Evolutionary conservation across 1,140 invertebrate species (phyloP).

Genomic region (Drosophila micromelanica): DNA sequence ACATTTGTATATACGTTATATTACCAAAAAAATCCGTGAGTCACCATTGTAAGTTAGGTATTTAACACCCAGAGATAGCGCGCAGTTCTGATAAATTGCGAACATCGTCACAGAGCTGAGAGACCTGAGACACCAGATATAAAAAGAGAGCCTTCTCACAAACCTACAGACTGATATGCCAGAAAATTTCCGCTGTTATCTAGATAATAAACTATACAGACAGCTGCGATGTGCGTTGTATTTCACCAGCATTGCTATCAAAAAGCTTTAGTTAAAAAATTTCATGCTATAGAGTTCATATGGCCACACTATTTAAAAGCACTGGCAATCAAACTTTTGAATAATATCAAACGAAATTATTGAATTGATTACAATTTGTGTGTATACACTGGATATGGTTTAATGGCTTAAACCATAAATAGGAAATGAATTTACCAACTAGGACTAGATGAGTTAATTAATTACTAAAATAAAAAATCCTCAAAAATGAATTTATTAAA

Average conservation of each 20-base stretch:
- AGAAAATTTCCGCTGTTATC: constrained; percentile 20
- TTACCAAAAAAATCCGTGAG: constrained; percentile 1
- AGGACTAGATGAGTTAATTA: no score
- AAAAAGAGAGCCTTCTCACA: neutral
- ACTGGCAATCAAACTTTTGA: neutral
- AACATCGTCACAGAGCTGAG: neutral
- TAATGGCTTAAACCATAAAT: neutral
- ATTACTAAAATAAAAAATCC: no score
- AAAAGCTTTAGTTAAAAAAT: neutral
- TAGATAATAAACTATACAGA: neutral
- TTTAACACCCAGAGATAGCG: neutral
- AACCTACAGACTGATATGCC: constrained; percentile 3
- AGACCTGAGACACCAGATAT: neutral
- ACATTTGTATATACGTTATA: neutral
- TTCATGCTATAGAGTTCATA: neutral
- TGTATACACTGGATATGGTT: neutral
- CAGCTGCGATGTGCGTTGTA: neutral
- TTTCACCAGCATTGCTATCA: neutral
- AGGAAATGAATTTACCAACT: no score
- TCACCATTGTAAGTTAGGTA: constrained; percentile 3
- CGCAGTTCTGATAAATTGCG: constrained; percentile 11
- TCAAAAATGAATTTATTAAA: no score
- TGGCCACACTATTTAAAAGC: neutral
- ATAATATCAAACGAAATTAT: no score
- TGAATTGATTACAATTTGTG: no score